Base-by-base conservation (phyloP, 2,113 vertebrate species). In the Rynchops niger region DNA sequence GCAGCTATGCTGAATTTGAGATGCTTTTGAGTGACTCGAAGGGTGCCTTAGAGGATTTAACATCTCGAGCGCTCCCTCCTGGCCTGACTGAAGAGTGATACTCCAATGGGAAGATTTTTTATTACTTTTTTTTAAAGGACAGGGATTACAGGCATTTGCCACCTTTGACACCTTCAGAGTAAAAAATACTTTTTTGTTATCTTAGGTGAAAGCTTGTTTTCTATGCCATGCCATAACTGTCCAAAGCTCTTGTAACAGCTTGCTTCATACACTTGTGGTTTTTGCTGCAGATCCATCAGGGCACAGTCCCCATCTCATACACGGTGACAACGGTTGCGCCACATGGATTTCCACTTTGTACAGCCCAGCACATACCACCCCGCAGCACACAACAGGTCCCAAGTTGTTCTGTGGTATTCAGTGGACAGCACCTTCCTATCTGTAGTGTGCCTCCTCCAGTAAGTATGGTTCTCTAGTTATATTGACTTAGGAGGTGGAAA, bases 361-460 rank as follows among this genome's bases (percentile, higher is more conserved):
- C 98, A 34, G 98, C 99, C 85, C 99, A 99, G 93, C 99, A 99
- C 96, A 98, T 99, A 93, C 99, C 99, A 84, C 98, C 98, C 82
- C 99, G 99, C 96, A 99, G 98, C 66, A 98, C 99, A 81, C 99
- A 99, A 43, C 99, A 99, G 89, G 98, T 99, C 88, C 98, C 99
- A 11, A 97, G 98, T 81, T 99, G 99, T 97, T 99, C 98, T 45
- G 98, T 99, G 94, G 99, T 99, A 86, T 99, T 99, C 98, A 99
- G 99, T 96, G 98, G 99, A 94, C 99, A 99, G 94, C 99, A 99
- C 96, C 98, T 99, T 95, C 99, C 99, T 71, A 98, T 99, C 96
- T 99, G 99, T 95, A 99, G 98, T 26, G 98, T 98, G 80, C 96
- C 97, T 66, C 98, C 98, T 93, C 98, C 98, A 18, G 98, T 98